Percentiles rank a stretch among this genome's conserved stretches.
Conservation (phyloP, 1,140 invertebrate genomes). For the Pomacea maculata region DNA sequence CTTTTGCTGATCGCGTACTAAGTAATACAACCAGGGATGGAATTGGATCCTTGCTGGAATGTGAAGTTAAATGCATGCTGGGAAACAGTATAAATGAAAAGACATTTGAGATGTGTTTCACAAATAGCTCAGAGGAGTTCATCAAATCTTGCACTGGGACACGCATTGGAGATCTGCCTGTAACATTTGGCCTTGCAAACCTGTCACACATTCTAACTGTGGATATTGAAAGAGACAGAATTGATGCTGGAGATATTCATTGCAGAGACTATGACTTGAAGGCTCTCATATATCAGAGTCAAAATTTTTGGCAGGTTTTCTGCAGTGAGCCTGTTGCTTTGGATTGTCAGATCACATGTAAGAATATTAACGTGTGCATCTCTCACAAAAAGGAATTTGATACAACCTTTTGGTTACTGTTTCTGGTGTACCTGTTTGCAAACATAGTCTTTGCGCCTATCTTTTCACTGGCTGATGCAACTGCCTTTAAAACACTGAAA, state of each 20-base stretch:
- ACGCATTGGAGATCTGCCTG: not conserved
- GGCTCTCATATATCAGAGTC: constrained; percentile 29
- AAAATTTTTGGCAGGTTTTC: constrained; percentile 43
- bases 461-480: constrained; percentile 31
- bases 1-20: not conserved
- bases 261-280: constrained; percentile 52
- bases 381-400: constrained; percentile 26
- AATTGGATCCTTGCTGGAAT: constrained; percentile 1
- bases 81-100: not conserved
- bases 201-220: constrained; percentile 26
- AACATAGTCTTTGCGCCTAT: constrained; percentile 27
- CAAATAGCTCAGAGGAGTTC: constrained; percentile 16
- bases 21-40: not conserved
- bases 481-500: constrained; percentile 27
- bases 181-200: constrained; percentile 25
- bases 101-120: constrained; percentile 12
- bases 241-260: not conserved
- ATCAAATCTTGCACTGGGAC: constrained; percentile 24
- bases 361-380: constrained; percentile 13
- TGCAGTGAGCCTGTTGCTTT: constrained; percentile 42
- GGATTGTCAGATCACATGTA: constrained; percentile 43
- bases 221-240: constrained; percentile 28
- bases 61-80: constrained; percentile 6
- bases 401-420: constrained; percentile 25
- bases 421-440: constrained; percentile 31